These are phyloP conservation scores for Atlantisia rogersi DNA, from an alignment of 2,113 vertebrate genomes.

Conservation along the genomic window DNA sequence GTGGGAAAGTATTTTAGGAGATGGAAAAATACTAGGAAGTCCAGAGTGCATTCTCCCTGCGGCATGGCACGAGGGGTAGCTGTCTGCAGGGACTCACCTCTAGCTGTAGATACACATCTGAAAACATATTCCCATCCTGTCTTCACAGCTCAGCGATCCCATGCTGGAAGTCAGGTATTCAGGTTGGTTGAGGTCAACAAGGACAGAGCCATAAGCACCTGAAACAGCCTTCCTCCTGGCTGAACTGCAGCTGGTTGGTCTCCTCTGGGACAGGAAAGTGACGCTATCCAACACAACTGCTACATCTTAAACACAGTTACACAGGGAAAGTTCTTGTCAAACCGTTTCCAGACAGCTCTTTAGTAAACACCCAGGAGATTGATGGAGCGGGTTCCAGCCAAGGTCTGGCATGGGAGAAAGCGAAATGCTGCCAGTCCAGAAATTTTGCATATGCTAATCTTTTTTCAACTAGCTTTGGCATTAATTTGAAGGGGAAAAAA, in stretches of 20 bases:
- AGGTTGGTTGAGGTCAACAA: neutral
- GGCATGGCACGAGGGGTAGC: neutral
- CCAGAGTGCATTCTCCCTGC: neutral
- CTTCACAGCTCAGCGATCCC: neutral
- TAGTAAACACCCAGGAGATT: neutral
- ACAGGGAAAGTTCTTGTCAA: neutral
- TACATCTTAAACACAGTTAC: neutral
- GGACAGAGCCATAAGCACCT: neutral
- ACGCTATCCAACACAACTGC: neutral
- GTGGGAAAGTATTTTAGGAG: slow-evolving; percentile 30
- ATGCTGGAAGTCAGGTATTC: neutral
- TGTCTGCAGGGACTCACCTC: neutral
- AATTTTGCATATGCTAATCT: neutral
- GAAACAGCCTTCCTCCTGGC: neutral
- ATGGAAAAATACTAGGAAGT: slow-evolving; percentile 43
- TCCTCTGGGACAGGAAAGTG: neutral
- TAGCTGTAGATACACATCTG: neutral
- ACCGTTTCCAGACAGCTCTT: neutral
- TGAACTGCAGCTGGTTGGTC: neutral
- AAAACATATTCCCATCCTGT: neutral
- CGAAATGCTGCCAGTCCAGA: neutral
- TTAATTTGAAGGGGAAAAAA: neutral
- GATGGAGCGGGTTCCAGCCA: neutral
- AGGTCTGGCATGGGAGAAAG: neutral
- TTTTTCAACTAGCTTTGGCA: neutral